Base-by-base conservation (phyloP, 2,113 vertebrate genomes). In the Poecilia latipinna region DNA sequence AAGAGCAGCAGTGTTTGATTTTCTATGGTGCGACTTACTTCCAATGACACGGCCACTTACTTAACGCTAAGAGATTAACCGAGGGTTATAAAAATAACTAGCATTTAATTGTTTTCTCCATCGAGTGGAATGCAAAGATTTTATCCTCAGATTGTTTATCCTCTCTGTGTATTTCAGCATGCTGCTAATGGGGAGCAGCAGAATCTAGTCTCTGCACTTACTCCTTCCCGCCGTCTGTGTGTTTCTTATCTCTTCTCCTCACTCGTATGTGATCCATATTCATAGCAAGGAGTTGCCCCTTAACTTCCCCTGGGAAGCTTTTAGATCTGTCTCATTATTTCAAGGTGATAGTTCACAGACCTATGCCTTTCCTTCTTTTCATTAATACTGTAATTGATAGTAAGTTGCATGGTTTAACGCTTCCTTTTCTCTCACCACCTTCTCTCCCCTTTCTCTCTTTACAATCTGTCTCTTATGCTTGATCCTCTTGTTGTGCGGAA, bases 401-500 rank as follows among this genome's bases (percentile, higher is more conserved):
- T 88, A 88, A 90, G 87, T 88, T 69, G 72, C 78, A 75, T 88
- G 81, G 84, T 85, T 84, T 85, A 82, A 80, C 86, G 77, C 93
- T 93, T 93, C 94, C 94, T 88, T 31, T 89, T 80, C 87, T 76
- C 84, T 85, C 79, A 67, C 79, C 61, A 72, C 44, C 83, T 89
- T 80, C 87, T 76, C 84, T 86, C 87, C 74, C 74, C 84, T 86
- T 66, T 54, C 82, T 83, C 84, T 89, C 78, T 86, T 66, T 86
- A 72, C 93, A 91, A 94, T 87, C 61, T 86, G 62, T 89, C 75
- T 90, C 74, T 83, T 89, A 51, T 87, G 79, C 80, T 82, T 83
- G 72, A 82, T 86, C 80, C 42, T 82, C 84, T 79, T 74, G 78
- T 89, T 83, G 77, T 86, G 68, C 76, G 88, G 93, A 96, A 96